Conservation (phyloP, 2,113 vertebrate genomes). For the Osmerus mordax region DNA sequence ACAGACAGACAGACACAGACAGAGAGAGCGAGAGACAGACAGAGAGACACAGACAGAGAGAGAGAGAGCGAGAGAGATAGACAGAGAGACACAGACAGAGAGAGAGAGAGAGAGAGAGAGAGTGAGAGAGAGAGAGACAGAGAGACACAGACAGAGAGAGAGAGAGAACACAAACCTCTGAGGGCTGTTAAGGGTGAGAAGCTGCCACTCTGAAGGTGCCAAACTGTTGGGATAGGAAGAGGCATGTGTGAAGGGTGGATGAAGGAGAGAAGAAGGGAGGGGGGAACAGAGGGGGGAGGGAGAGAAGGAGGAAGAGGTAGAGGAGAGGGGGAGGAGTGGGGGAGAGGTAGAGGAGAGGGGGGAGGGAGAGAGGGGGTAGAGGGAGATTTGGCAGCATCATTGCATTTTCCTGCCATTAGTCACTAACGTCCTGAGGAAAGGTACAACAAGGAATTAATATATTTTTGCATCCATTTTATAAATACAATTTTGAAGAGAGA, state of each 20-base stretch:
- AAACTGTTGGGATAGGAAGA: constrained; percentile 36
- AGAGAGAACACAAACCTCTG: not conserved
- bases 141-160: not conserved
- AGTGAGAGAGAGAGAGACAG: not conserved
- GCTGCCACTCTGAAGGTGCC: constrained; percentile 45
- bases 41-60: not conserved
- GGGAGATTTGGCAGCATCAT: constrained; percentile 7
- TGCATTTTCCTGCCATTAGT: constrained; percentile 26
- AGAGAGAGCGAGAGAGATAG: not conserved
- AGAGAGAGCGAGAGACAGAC: not conserved
- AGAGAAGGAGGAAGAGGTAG: not conserved
- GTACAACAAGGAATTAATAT: not conserved
- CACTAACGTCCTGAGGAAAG: constrained; percentile 39
- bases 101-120: not conserved
- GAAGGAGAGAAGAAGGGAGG: not conserved
- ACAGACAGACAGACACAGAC: not conserved
- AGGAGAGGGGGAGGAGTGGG: not conserved
- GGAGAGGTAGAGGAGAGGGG: not conserved
- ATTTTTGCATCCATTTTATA: not conserved
- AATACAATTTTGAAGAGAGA: not conserved
- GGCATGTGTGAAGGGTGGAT: not conserved
- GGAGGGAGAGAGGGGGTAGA: not conserved
- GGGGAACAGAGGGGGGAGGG: not conserved
- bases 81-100: not conserved
- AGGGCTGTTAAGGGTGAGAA: constrained; percentile 22